Evolutionary conservation across 2,888 invertebrate species (phyloP), one percentile per base, ranked within the genome.

Genomic region (Hesperia comma): DNA sequence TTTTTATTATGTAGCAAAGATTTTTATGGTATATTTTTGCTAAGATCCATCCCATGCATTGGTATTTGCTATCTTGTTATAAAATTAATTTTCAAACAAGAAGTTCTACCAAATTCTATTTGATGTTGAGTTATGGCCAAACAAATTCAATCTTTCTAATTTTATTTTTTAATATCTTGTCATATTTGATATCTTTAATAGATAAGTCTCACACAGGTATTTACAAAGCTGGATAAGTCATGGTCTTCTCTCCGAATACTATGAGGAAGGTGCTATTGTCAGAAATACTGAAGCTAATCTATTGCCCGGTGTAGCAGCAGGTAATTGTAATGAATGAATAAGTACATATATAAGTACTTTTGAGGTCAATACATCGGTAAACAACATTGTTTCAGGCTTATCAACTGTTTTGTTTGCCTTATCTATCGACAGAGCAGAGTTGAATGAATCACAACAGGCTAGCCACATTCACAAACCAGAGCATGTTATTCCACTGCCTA

Each of bases 331-430:
- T 51, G 6, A 57, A 43, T 41, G 10, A 15, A 55, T 53, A 21
- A 58, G 66, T 49, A 61, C 60, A 21, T 66, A 51, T 55, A 69
- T 63, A 57, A 37, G 69, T 62, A 71, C 64, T 37, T 37, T 67
- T 46, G 26, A 68, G 49, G 15, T 66, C 64, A 71, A 55, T 62
- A 66, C 61, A 63, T 62, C 63, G 70, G 69, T 63, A 49, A 67
- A 64, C 10, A 72, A 68, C 43, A 63, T 71, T 79, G 73, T 92
- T 91, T 72, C 81, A 96, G 97, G 97, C 72, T 94, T 99, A 82
- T 96, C 96, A 73, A 95, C 97, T 62, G 96, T 99, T 80, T 93
- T 99, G 72, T 99, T 99, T 92, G 99, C 99, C 21, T 95, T 99
- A 81, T 96, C 95, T 79, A 96, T 98, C 69, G 98, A 99, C 90